Conservation (phyloP, 2,797 vertebrate species). For the Parambassis ranga region DNA sequence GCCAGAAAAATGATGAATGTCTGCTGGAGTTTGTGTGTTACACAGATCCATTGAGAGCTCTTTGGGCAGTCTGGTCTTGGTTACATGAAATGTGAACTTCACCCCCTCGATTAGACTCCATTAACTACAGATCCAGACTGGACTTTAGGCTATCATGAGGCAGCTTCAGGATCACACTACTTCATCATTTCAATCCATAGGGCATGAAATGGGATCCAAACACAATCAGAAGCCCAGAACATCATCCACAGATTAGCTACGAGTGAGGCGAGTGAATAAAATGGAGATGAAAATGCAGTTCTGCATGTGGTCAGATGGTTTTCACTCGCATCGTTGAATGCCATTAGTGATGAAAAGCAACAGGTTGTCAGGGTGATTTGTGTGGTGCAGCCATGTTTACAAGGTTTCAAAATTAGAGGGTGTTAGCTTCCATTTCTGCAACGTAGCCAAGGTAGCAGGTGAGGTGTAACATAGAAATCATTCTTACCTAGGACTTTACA, state of each 20-base stretch:
- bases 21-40: background rate
- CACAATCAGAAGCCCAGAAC: background rate
- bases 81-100: background rate
- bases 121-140: background rate
- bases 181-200: conserved; percentile 12
- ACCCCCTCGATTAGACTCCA: background rate
- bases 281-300: background rate
- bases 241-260: conserved; percentile 11
- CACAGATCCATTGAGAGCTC: too few relatives aligned
- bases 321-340: background rate
- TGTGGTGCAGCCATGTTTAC: background rate
- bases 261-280: background rate
- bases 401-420: background rate
- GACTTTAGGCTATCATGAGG: background rate
- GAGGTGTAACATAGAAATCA: too few relatives aligned
- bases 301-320: conserved; percentile 21
- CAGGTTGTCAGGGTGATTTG: background rate
- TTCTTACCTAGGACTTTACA: too few relatives aligned
- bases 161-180: background rate
- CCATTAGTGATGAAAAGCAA: background rate
- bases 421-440: too few relatives aligned
- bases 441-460: too few relatives aligned
- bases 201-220: conserved; percentile 37
- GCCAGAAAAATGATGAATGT: background rate
- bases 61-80: background rate